Base-by-base conservation (phyloP, 2,113 vertebrate species). In the Potamarius usumacintae region DNA sequence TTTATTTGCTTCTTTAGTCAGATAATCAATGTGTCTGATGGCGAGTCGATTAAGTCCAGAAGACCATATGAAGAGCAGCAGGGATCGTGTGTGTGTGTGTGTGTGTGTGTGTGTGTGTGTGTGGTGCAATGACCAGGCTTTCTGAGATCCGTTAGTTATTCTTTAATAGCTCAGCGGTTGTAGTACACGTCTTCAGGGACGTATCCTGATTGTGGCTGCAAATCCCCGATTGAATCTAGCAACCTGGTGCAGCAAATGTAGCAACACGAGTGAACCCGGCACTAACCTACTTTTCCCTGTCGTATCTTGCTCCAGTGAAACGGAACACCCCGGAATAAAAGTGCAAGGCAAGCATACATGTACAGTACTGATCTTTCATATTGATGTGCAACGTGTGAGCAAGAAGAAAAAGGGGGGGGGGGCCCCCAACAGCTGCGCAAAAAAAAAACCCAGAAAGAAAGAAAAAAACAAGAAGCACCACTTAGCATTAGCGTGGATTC, bases 11-110 rank as follows among this genome's bases (percentile, higher is more conserved):
- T 91, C 89, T 91, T 89, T 60, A 58, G 88, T 90, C 84, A 92
- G 93, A 92, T 92, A 90, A 92, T 93, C 84, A 83, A 90, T 94
- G 91, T 71, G 86, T 90, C 91, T 83, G 74, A 81, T 58, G 50
- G 22, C 27, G 60, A 77, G 72, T 82, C 87, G 90, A 93, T 92
- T 86, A 90, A 90, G 86, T 90, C 34, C 27, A 71, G 65, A 69
- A 48, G 62, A 63, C n/a, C n/a, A 42, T n/a, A 22, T 65, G 81
- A 80, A 53, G 82, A n/a, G 10, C 20, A 14, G 55, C 17, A 63
- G 42, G 63, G 63, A 85, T 30, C 34, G 72, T 5, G 82, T 52
- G 30, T 65, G 9, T 83, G 80, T 48, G 69, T 82, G 78, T n/a
- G 18, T 83, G 80, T 48, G 69, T 82, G 78, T n/a, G 72, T 5